Evolutionary conservation across 2,888 invertebrate genomes (phyloP).

Genomic region (Hemistola chrysoprasaria): DNA sequence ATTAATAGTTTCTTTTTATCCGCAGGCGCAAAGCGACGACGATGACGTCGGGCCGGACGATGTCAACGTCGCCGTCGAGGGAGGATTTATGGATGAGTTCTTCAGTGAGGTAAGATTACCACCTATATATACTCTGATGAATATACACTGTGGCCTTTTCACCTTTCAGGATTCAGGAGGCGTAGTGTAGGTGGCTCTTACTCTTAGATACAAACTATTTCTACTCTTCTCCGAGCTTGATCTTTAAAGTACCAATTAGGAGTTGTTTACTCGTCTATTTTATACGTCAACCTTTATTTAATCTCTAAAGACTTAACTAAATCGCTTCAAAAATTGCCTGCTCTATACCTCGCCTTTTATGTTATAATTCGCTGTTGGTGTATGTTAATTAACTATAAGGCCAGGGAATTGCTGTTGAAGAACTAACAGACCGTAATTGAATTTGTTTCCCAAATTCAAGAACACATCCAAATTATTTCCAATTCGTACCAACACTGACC

Average conservation of each 20-base stretch:
- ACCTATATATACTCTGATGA: too few relatives aligned
- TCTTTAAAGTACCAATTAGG: neutral
- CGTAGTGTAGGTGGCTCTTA: too few relatives aligned
- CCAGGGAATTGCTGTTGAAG: constrained; percentile 3
- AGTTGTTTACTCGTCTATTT: constrained; percentile 12
- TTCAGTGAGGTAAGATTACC: constrained; percentile 96
- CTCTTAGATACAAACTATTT: too few relatives aligned
- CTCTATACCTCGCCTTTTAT: neutral
- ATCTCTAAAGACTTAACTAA: too few relatives aligned
- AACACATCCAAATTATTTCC: constrained; percentile 13
- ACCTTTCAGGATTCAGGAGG: too few relatives aligned
- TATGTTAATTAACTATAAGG: constrained; percentile 11
- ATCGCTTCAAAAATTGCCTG: too few relatives aligned
- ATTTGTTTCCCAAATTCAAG: constrained; percentile 10
- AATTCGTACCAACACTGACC: neutral
- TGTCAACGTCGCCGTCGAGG: constrained; percentile 97
- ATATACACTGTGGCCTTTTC: too few relatives aligned
- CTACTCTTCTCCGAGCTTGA: too few relatives aligned
- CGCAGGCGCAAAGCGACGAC: constrained; percentile 98
- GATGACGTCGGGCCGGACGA: constrained; percentile 98
- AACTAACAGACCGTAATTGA: constrained; percentile 13
- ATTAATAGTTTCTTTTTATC: constrained; percentile 26
- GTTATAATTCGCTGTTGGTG: neutral
- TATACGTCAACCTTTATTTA: neutral
- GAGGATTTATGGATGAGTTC: constrained; percentile 99